Evolutionary conservation across 1,140 invertebrate species (phyloP).

Genomic region (Lanistes nyassanus): DNA sequence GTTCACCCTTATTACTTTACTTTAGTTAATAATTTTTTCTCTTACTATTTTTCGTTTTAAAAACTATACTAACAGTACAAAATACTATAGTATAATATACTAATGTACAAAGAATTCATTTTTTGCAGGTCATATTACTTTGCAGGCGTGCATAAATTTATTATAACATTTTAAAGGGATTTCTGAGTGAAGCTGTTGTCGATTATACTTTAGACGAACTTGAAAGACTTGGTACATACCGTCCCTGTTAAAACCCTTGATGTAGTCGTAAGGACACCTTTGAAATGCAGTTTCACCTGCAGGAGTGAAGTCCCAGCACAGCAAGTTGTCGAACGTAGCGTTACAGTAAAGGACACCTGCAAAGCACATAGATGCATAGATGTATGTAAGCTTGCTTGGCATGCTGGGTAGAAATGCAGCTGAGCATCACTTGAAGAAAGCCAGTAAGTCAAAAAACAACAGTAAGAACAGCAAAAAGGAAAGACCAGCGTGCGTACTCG

Average conservation of each 20-base stretch:
- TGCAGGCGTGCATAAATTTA: not conserved
- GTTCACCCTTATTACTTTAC: not conserved
- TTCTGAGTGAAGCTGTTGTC: not conserved
- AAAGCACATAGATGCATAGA: too few relatives aligned
- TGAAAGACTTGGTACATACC: constrained; percentile 36
- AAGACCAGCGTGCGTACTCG: too few relatives aligned
- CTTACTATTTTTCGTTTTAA: not conserved
- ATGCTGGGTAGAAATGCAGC: too few relatives aligned
- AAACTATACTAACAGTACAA: not conserved
- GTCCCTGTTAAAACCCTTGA: constrained; percentile 33
- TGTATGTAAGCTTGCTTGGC: too few relatives aligned
- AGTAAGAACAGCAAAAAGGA: too few relatives aligned
- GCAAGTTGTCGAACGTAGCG: constrained; percentile 38
- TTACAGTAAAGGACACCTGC: constrained; percentile 39
- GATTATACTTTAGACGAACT: too few relatives aligned
- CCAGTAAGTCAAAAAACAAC: too few relatives aligned
- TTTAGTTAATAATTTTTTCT: not conserved
- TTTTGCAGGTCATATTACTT: not conserved
- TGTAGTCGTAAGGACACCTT: constrained; percentile 37
- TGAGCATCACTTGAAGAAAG: too few relatives aligned
- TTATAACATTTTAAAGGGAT: not conserved
- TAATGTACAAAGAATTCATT: not conserved
- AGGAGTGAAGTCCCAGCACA: constrained; percentile 45
- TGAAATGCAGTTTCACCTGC: constrained; percentile 29
- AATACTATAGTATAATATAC: not conserved